Evolutionary conservation across 2,797 vertebrate genomes (phyloP).

Genomic region (Pygocentrus nattereri): DNA sequence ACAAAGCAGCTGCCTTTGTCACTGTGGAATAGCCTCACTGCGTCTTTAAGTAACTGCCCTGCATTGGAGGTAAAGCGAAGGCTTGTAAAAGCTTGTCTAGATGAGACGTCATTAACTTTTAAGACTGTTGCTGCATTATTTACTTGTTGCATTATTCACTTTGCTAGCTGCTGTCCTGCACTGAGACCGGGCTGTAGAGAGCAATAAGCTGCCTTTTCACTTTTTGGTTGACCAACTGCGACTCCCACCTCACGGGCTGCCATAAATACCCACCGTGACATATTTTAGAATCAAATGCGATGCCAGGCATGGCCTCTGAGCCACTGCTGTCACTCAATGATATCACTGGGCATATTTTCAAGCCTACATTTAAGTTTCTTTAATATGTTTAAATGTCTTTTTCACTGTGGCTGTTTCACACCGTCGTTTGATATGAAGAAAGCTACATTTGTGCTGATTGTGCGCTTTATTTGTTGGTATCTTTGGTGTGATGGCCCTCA

Average conservation of each 20-base stretch:
- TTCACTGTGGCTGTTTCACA: too few species aligned
- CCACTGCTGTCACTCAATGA: too few species aligned
- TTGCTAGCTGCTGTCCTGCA: not conserved
- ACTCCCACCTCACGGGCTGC: not conserved
- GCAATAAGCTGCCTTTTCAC: not conserved
- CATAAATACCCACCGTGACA: too few species aligned
- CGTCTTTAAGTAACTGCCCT: not conserved
- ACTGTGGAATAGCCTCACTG: not conserved
- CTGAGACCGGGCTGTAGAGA: not conserved
- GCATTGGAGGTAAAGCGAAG: not conserved
- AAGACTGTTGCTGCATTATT: conserved; percentile 39
- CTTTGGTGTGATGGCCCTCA: too few species aligned
- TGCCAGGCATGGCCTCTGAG: too few species aligned
- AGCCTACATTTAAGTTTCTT: too few species aligned
- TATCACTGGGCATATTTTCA: too few species aligned
- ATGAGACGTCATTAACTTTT: conserved; percentile 47
- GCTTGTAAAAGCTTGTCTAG: not conserved
- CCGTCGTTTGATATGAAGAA: too few species aligned
- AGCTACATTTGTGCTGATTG: too few species aligned
- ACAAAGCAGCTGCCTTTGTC: not conserved
- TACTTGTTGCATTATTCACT: conserved; percentile 48
- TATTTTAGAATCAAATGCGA: too few species aligned
- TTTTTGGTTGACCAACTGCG: not conserved
- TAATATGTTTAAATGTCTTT: too few species aligned
- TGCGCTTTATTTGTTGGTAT: too few species aligned